Evolutionary conservation across 2,888 invertebrate species (phyloP), one percentile per base, ranked within the genome.

Genomic region (Sphinx pinastri): DNA sequence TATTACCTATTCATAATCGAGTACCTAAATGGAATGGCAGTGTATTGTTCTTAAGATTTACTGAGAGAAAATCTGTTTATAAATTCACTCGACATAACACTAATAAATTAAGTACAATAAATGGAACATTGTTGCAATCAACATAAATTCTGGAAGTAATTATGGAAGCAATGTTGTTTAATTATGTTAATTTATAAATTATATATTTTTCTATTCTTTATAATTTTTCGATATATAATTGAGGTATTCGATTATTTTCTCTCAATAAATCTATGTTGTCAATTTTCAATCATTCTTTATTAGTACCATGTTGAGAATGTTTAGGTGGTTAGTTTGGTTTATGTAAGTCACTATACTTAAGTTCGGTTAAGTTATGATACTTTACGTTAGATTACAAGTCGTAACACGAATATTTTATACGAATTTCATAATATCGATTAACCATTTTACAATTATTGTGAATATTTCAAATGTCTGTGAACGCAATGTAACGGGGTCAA

Each of bases 281-380:
- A 11, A 58, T 31, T 31, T 25, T 67, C 67, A 67, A 52, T 25
- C 58, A 47, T 25, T 25, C 0, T 25, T 57, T 55, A 31, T 67
- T 55, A 67, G 38, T 57, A 45, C 19, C 38, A 25, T 57, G 45
- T 14, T 14, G 47, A 47, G 6, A 13, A 59, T 59, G 12, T 68
- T 38, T 7, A 45, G 60, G 59, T 69, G 59, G 51, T 57, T 25
- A 57, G 19, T 49, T 47, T 63, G 60, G 60, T 60, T 47, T 47
- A 19, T 45, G 11, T 60, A 11, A 16, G 54, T 54, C n/a, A 25
- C 10, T 57, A 60, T 60, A 1, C 25, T 25, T 60, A 38, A 59
- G 10, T n/a, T 14, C 4, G 13, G 58, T 38, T 59, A 16, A 3
- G 60, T 60, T 38, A 38, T 38, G 8, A 38, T 38, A 38, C 25